A percentile compares a stretch with the other conserved stretches of the same genome.
Conservation (phyloP, 2,113 vertebrate genomes). For the Podarcis raffonei region DNA sequence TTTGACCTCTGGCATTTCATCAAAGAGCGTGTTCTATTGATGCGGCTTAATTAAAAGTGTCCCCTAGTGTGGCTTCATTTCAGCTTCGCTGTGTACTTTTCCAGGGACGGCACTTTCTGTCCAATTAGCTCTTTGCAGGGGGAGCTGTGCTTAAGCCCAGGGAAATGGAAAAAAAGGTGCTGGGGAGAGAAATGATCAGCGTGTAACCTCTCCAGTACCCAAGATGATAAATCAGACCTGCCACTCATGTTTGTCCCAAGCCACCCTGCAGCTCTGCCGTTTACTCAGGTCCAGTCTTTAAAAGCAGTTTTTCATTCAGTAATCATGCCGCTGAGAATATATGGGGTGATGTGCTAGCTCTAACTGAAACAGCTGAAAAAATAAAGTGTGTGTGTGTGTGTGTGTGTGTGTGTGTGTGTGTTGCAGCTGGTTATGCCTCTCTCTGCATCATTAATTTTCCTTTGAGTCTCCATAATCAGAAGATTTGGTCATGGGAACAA, state of each 20-base stretch:
- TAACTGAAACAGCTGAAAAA: not conserved
- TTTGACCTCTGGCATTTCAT: constrained; percentile 44
- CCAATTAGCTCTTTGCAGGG: not conserved
- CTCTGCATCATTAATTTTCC: not conserved
- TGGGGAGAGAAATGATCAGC: not conserved
- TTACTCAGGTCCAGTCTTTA: not conserved
- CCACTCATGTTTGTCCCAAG: not conserved
- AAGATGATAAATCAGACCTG: not conserved
- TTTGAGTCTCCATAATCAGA: not conserved
- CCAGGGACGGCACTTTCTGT: not conserved
- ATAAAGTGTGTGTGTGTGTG: not conserved
- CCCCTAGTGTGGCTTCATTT: constrained; percentile 23
- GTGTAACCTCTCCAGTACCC: not conserved
- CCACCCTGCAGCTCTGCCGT: not conserved
- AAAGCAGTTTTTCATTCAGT: not conserved
- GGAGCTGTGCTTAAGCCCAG: not conserved
- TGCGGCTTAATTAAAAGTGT: constrained; percentile 44
- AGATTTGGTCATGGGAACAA: not conserved
- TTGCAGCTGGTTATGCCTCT: not conserved
- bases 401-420: not conserved
- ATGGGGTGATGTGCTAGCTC: not conserved
- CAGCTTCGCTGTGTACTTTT: not conserved
- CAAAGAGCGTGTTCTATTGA: constrained; percentile 31
- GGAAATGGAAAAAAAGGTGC: not conserved
- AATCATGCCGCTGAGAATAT: not conserved